Evolutionary conservation across 2,797 vertebrate species (phyloP).

Genomic region (Garrulus glandarius): DNA sequence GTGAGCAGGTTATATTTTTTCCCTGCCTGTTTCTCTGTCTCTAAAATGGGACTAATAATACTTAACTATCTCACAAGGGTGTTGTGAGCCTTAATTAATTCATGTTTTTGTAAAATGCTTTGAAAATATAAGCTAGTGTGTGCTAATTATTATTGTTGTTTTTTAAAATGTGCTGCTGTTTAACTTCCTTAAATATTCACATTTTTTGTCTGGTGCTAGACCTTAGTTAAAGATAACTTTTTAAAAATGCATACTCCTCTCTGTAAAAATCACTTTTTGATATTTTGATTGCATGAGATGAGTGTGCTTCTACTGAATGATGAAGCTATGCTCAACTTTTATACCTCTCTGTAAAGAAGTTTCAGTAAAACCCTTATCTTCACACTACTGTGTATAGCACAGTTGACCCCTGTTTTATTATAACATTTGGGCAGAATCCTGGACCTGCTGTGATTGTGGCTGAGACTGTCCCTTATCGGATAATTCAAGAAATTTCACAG

Average conservation of each 20-base stretch:
- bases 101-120: constrained; percentile 32
- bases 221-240: constrained; percentile 16
- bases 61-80: constrained; percentile 34
- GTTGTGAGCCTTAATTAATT: constrained; percentile 22
- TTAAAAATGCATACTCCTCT: constrained; percentile 7
- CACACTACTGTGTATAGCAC: fast-evolving
- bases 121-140: not conserved
- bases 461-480: not conserved
- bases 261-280: not conserved
- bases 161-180: not conserved
- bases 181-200: not conserved
- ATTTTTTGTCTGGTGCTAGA: not conserved
- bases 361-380: not conserved
- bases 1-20: not conserved
- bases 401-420: not conserved
- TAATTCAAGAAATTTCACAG: constrained; percentile 1
- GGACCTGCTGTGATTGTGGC: not conserved
- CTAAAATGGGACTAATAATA: constrained; percentile 34
- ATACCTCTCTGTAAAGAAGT: not conserved
- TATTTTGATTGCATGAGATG: not conserved
- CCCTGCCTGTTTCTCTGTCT: constrained; percentile 24
- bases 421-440: not conserved
- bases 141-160: not conserved
- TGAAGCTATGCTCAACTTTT: not conserved
- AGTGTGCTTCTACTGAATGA: not conserved